Percentiles rank a stretch among this genome's conserved stretches.
Conservation (phyloP, 2,888 invertebrate genomes). For the Mythimna loreyi region DNA sequence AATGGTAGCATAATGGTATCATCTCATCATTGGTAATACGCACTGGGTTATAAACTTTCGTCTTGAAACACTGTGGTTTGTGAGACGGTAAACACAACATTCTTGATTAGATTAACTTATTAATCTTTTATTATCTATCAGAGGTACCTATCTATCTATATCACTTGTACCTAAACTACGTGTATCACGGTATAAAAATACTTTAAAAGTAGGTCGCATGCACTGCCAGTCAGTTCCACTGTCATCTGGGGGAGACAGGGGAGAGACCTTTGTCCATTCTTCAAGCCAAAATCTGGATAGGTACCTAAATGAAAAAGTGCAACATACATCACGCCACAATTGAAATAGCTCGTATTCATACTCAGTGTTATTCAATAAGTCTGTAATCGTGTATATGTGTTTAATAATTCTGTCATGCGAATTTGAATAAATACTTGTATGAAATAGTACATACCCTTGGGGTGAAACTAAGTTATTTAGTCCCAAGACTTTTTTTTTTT, state of each 20-base stretch:
- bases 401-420: too few relatives aligned
- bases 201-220: not conserved
- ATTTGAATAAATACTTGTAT: too few relatives aligned
- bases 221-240: not conserved
- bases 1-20: too few relatives aligned
- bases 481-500: too few relatives aligned
- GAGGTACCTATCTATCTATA: not conserved
- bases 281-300: not conserved
- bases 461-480: too few relatives aligned
- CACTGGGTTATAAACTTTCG: not conserved
- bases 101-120: constrained; percentile 5
- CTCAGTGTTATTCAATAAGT: too few relatives aligned
- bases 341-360: too few relatives aligned
- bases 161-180: not conserved
- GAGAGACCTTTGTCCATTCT: not conserved
- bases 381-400: too few relatives aligned
- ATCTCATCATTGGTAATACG: not conserved
- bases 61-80: too few relatives aligned
- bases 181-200: not conserved
- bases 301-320: not conserved
- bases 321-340: too few relatives aligned
- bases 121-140: constrained; percentile 10
- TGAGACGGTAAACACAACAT: not conserved
- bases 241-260: not conserved
- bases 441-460: too few relatives aligned